Evolutionary conservation across 1,140 invertebrate species (phyloP).

Genomic region (Uloborus diversus): DNA sequence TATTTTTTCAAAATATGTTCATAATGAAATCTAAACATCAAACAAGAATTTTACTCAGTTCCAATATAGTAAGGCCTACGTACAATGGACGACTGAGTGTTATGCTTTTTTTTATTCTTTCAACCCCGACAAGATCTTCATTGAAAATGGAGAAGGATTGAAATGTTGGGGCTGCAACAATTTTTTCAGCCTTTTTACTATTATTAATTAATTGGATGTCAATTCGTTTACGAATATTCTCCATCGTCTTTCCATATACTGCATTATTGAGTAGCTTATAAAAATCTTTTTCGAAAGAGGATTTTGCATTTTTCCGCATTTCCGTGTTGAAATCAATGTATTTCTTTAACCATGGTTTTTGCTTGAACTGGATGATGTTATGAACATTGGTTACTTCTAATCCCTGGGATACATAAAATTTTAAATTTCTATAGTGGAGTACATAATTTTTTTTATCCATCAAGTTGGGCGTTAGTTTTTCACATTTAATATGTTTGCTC

Average conservation of each 20-base stretch:
- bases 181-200: not conserved
- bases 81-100: too few relatives aligned
- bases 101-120: too few relatives aligned
- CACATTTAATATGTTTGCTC: not conserved
- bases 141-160: too few relatives aligned
- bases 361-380: conserved; percentile 59
- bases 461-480: conserved; percentile 42
- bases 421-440: conserved; percentile 68
- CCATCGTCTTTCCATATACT: not conserved
- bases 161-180: conserved; percentile 34
- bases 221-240: not conserved
- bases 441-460: conserved; percentile 64
- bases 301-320: conserved; percentile 58
- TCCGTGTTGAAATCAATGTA: conserved; percentile 64
- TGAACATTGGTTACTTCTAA: conserved; percentile 58
- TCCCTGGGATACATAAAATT: conserved; percentile 67
- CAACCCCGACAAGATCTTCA: too few relatives aligned
- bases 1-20: not conserved
- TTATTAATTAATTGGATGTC: not conserved
- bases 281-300: conserved; percentile 59
- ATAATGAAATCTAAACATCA: too few relatives aligned
- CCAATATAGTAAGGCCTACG: too few relatives aligned
- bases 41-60: too few relatives aligned
- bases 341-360: not conserved
- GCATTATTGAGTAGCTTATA: conserved; percentile 2